Evolutionary conservation across 2,113 vertebrate species (phyloP).

Genomic region (Nanorana parkeri): DNA sequence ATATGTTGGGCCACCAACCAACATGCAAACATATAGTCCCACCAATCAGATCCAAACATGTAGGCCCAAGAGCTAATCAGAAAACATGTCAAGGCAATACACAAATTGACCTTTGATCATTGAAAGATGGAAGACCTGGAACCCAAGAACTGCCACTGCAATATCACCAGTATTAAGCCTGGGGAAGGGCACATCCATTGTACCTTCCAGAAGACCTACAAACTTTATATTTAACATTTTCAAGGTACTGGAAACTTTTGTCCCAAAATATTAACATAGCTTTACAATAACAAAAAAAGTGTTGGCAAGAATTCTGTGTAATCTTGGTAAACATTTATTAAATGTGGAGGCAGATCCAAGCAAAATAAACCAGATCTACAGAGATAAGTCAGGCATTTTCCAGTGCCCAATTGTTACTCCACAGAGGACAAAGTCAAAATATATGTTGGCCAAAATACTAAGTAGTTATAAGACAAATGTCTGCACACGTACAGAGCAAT

Average conservation of each 20-base stretch:
- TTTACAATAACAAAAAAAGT: conserved; percentile 5
- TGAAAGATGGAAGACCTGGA: too few relatives aligned
- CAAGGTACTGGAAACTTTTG: conserved; percentile 2
- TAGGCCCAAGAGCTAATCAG: too few relatives aligned
- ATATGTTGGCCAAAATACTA: not conserved
- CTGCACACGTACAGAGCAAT: too few relatives aligned
- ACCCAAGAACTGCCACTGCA: too few relatives aligned
- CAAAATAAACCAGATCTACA: conserved; percentile 2
- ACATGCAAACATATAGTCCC: too few relatives aligned
- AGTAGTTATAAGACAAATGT: too few relatives aligned
- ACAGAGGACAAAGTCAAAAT: not conserved
- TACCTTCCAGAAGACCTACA: not conserved
- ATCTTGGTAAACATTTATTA: conserved; percentile 47
- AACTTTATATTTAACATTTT: not conserved
- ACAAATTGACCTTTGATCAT: too few relatives aligned
- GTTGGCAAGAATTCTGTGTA: not conserved
- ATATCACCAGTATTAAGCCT: too few relatives aligned
- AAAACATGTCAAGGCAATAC: too few relatives aligned
- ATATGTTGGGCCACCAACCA: too few relatives aligned
- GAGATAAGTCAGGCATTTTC: conserved; percentile 16
- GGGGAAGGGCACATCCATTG: not conserved
- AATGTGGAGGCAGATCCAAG: conserved; percentile 26
- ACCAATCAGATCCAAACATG: too few relatives aligned
- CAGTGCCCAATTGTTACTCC: not conserved
- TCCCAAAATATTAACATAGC: conserved; percentile 26